Evolutionary conservation across 2,888 invertebrate species (phyloP).

Genomic region (Timema podura): DNA sequence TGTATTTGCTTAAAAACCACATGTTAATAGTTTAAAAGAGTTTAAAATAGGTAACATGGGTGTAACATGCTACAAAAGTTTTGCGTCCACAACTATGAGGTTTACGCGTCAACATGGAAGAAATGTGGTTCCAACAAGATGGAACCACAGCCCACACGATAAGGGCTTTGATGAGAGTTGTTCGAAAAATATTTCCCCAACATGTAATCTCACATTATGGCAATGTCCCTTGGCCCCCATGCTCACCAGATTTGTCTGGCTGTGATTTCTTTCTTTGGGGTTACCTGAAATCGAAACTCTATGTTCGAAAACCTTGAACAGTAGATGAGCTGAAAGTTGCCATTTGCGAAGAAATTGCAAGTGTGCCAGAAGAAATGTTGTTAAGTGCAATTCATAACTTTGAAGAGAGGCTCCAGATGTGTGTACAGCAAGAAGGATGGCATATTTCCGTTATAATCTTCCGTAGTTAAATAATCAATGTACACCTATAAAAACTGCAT

Average conservation of each 20-base stretch:
- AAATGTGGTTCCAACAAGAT: slow-evolving; percentile 17
- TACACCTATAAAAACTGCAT: too few species aligned
- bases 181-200: slow-evolving; percentile 2
- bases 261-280: too few species aligned
- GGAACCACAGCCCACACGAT: neutral
- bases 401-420: neutral
- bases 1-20: too few species aligned
- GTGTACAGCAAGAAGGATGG: neutral
- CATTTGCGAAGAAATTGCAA: neutral
- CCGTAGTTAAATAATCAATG: too few species aligned
- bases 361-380: neutral
- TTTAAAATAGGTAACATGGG: too few species aligned
- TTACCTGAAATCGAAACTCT: too few species aligned
- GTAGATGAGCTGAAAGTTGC: neutral
- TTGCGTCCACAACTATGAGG: neutral
- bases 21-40: too few species aligned
- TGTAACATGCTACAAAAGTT: neutral
- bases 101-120: neutral
- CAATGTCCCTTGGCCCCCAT: neutral
- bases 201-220: slow-evolving; percentile 7
- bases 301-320: too few species aligned
- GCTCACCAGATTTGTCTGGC: too few species aligned
- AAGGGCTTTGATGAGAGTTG: neutral
- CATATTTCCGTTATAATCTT: neutral
- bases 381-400: neutral